A percentile compares a stretch with the other conserved stretches of the same genome.
phyloP scores from a whole-genome alignment of 2,113 vertebrate genomes.

The Anarrhichthys ocellatus region DNA sequence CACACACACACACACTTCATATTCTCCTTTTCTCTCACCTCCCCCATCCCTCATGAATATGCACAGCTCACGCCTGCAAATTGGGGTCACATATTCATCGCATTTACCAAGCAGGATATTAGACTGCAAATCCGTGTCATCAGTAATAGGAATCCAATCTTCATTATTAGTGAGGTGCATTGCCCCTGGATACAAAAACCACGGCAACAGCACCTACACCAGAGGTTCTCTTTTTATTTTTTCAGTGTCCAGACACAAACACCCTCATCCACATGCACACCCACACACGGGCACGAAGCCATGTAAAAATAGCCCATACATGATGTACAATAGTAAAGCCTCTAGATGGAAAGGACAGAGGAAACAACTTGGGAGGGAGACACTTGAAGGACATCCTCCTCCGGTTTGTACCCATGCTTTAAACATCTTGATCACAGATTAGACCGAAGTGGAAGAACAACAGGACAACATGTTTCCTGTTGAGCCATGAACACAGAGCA shows the following conservation, averaged over 20 bases:
- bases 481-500: neutral
- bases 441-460: neutral
- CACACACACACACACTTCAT: neutral
- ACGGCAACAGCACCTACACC: slow-evolving; percentile 13
- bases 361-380: neutral
- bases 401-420: neutral
- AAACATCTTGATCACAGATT: neutral
- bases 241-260: slow-evolving; percentile 22
- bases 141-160: slow-evolving; percentile 1
- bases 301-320: slow-evolving; percentile 36
- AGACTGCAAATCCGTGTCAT: slow-evolving; percentile 16
- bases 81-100: slow-evolving; percentile 68
- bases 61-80: slow-evolving; percentile 52
- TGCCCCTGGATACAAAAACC: slow-evolving; percentile 34
- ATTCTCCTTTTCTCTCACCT: slow-evolving; percentile 30
- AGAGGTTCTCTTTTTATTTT: neutral
- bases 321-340: too few relatives aligned
- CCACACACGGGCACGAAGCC: slow-evolving; percentile 13
- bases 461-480: neutral
- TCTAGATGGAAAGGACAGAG: neutral
- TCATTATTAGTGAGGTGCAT: slow-evolving; percentile 15
- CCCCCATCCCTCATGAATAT: slow-evolving; percentile 53
- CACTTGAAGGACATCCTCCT: neutral
- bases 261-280: slow-evolving; percentile 1
- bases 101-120: slow-evolving; percentile 36